These are phyloP conservation scores for Leptopilina clavipes DNA, from an alignment of 1,140 invertebrate genomes.

Conservation along the genomic window DNA sequence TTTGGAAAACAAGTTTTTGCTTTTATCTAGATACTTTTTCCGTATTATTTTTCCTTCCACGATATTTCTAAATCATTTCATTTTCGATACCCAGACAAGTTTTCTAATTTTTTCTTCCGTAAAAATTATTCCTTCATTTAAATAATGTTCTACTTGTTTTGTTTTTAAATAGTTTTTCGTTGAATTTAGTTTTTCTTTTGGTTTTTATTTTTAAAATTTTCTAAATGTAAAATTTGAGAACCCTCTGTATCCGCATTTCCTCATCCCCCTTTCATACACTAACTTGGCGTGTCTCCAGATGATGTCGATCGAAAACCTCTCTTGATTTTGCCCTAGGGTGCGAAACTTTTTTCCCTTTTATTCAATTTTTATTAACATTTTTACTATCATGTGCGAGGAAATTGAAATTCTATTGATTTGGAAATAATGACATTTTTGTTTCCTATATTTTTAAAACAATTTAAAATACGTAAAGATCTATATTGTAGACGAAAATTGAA, in stretches of 20 bases:
- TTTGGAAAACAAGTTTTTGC: constrained; percentile 10
- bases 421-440: too few relatives aligned
- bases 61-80: neutral
- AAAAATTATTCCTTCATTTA: neutral
- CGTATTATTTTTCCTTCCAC: neutral
- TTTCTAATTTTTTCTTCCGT: neutral
- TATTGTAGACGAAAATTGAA: neutral
- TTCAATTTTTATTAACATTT: neutral
- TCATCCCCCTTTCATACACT: neutral
- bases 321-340: neutral
- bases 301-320: constrained; percentile 5
- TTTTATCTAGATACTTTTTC: neutral
- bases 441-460: too few relatives aligned
- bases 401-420: too few relatives aligned
- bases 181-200: too few relatives aligned
- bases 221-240: constrained; percentile 16
- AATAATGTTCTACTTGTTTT: too few relatives aligned
- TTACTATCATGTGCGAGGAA: too few relatives aligned
- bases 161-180: too few relatives aligned
- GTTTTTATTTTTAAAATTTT: neutral
- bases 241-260: constrained; percentile 13
- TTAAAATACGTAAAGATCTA: too few relatives aligned
- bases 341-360: neutral
- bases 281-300: constrained; percentile 21
- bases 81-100: neutral